Conservation (phyloP, 2,797 vertebrate genomes). For the Carduelis carduelis region DNA sequence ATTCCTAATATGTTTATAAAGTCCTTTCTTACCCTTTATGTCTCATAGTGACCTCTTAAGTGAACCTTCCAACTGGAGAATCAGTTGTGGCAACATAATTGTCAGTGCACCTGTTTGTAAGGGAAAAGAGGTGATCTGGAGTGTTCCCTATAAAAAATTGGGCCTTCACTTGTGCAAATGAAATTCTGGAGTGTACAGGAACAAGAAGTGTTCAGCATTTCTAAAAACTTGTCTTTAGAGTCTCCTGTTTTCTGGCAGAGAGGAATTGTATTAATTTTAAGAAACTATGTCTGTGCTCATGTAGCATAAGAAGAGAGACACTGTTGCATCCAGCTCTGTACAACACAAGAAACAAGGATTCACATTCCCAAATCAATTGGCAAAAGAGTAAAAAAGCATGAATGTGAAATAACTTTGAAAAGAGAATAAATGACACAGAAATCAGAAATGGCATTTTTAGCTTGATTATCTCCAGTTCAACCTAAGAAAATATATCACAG, state of each 20-base stretch:
- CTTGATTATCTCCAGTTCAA: not conserved
- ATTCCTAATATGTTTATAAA: not conserved
- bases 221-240: not conserved
- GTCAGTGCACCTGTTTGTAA: not conserved
- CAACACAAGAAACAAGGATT: not conserved
- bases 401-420: not conserved
- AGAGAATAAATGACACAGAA: not conserved
- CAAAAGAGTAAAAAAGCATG: not conserved
- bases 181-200: not conserved
- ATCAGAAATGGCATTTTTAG: not conserved
- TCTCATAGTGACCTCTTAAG: not conserved
- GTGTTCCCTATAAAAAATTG: not conserved
- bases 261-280: not conserved
- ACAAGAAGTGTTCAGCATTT: not conserved
- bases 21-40: not conserved
- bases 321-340: not conserved
- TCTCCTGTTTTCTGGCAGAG: not conserved
- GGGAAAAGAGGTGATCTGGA: not conserved
- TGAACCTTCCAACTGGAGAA: not conserved
- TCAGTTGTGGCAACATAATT: not conserved
- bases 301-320: not conserved
- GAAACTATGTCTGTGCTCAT: not conserved
- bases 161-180: not conserved
- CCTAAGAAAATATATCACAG: not conserved
- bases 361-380: not conserved